Evolutionary conservation across 2,113 vertebrate species (phyloP).

Genomic region (Sphyrna mokarran): DNA sequence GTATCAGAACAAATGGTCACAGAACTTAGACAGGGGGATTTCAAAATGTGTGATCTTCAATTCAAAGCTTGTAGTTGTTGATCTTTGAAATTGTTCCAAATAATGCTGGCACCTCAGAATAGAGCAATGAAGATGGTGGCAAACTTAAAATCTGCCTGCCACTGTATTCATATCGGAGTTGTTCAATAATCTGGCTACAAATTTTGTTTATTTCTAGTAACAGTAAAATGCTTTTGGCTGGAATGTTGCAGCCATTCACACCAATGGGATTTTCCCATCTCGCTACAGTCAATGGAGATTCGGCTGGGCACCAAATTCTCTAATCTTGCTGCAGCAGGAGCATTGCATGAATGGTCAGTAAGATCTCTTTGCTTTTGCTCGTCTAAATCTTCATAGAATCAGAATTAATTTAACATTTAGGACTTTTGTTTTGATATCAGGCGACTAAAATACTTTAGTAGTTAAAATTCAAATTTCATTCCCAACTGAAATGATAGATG

Average conservation of each 20-base stretch:
- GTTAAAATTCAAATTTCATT: slow-evolving; percentile 3
- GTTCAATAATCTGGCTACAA: background rate
- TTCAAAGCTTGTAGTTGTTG: background rate
- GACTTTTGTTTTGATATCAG: background rate
- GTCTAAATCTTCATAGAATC: background rate
- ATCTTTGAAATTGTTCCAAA: background rate
- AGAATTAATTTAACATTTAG: background rate
- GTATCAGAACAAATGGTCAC: background rate
- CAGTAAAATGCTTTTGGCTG: background rate
- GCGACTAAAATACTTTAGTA: no score
- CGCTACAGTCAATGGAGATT: no score
- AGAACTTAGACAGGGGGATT: slow-evolving; percentile 14
- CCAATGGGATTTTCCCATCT: no score
- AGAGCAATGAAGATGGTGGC: background rate
- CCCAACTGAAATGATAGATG: background rate
- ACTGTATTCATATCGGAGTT: background rate
- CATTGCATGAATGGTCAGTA: no score
- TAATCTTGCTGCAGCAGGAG: no score
- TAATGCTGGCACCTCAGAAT: background rate
- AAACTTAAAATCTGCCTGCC: background rate
- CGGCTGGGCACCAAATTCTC: no score
- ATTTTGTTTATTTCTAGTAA: background rate
- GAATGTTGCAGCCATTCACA: no score
- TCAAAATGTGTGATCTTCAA: background rate
- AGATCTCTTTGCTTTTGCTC: background rate